Percentiles rank a stretch among this genome's conserved stretches.
Conservation (phyloP, 2,797 vertebrate genomes). For the Ispidina lecontei region DNA sequence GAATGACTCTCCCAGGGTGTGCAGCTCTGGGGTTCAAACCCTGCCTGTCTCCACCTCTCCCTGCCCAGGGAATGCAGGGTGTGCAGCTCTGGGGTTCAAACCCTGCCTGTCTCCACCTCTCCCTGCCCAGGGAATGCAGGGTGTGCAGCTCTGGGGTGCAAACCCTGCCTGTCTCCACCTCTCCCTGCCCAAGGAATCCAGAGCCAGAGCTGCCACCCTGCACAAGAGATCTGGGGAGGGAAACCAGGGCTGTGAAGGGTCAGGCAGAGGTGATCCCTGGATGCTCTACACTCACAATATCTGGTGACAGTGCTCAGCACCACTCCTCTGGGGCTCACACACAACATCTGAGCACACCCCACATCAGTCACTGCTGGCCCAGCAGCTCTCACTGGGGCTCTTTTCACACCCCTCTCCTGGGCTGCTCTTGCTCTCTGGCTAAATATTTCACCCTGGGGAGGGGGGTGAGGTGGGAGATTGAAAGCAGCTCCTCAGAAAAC, state of each 20-base stretch:
- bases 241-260: not conserved
- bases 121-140: not conserved
- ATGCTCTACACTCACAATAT: not conserved
- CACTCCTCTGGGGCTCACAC: not conserved
- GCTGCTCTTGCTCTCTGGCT: not conserved
- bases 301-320: not conserved
- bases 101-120: not conserved
- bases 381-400: not conserved
- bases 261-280: not conserved
- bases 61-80: not conserved
- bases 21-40: not conserved
- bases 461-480: not conserved
- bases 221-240: rapidly evolving
- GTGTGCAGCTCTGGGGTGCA: not conserved
- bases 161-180: not conserved
- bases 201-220: not conserved
- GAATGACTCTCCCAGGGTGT: not conserved
- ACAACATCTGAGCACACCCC: not conserved
- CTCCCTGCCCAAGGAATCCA: not conserved
- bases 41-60: not conserved
- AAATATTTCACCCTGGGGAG: not conserved
- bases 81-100: not conserved
- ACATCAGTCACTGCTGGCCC: not conserved
- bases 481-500: not conserved
- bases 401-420: not conserved